Base-by-base conservation (phyloP, 2,888 invertebrate species). In the Stictocephala bisonia region DNA sequence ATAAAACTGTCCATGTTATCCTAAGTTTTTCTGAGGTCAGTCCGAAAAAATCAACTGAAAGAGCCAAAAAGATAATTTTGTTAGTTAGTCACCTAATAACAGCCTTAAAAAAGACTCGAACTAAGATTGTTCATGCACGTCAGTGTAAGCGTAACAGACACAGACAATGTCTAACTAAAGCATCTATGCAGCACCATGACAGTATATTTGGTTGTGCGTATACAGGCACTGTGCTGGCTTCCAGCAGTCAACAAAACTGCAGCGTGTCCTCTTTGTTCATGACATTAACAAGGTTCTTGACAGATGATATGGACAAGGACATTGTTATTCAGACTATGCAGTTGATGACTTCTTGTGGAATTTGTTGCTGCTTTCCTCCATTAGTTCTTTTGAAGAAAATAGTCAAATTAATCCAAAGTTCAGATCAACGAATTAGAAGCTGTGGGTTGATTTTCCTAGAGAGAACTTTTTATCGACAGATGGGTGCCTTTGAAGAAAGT, bases 341-440 rank as follows among this genome's bases (percentile, higher is more conserved):
- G 75, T 87, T 87, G 1, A 87, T 88, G 85, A 84, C 87, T 7
- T 83, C 84, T 53, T 86, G 87, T 69, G 90, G 90, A 0, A 88
- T 87, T 0, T 90, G 90, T 79, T 90, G 90, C 80, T 90, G 90
- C 80, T 88, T 89, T 79, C 86, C 89, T 0, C 86, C 88, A 0
- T 68, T 72, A 44, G 72, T 72, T 27, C 75, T 79, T 24, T 72
- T 80, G 44, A 75, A 79, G 18, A 77, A 80, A 41, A 74, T 80
- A 15, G 72, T 79, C n/a, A 82, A 86, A 18, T 82, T 89, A 40
- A 83, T 89, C 80, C 83, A 82, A 29, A 81, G 80, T 31, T 78
- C 79, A 2, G 81, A 82, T 60, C 74, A 80, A 0, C 78, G 85
- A 71, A 84, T 85, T 1, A 85, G 87, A 24, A 77, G 84, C 2